These are phyloP conservation scores for Probaryconus sp. DNA, from an alignment of 1,140 invertebrate species.

Conservation along the genomic window DNA sequence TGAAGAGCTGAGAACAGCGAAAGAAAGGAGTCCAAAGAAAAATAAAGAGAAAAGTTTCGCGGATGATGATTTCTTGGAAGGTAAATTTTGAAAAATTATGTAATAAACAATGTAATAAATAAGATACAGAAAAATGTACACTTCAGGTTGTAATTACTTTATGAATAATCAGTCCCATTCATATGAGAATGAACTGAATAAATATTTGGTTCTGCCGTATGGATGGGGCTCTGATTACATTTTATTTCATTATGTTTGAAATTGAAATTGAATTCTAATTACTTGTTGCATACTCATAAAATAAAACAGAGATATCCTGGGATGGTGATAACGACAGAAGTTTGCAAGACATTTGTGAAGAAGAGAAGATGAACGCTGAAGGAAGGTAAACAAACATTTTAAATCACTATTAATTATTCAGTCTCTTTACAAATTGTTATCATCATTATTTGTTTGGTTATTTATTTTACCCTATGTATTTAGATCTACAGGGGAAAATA, in stretches of 20 bases:
- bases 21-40: slow-evolving; percentile 7
- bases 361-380: slow-evolving; percentile 67
- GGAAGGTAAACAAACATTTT: slow-evolving; percentile 63
- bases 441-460: slow-evolving; percentile 11
- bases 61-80: slow-evolving; percentile 52
- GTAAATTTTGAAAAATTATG: slow-evolving; percentile 54
- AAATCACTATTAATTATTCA: neutral
- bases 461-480: slow-evolving; percentile 6
- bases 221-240: neutral
- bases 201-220: no score
- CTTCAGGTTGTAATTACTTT: neutral
- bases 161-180: no score
- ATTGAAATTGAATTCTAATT: slow-evolving; percentile 16
- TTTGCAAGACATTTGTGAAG: slow-evolving; percentile 67
- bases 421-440: slow-evolving; percentile 2
- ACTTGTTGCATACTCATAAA: slow-evolving; percentile 52
- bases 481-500: no score
- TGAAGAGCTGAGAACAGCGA: slow-evolving; percentile 23
- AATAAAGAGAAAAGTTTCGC: slow-evolving; percentile 19
- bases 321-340: slow-evolving; percentile 56
- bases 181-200: no score
- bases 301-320: slow-evolving; percentile 65
- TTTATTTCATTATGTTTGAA: neutral
- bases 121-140: neutral
- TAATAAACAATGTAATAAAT: neutral